A percentile compares a stretch with the other conserved stretches of the same genome.
These are phyloP conservation scores for Thecophora atra DNA, from an alignment of 2,888 invertebrate species.

Conservation along the genomic window DNA sequence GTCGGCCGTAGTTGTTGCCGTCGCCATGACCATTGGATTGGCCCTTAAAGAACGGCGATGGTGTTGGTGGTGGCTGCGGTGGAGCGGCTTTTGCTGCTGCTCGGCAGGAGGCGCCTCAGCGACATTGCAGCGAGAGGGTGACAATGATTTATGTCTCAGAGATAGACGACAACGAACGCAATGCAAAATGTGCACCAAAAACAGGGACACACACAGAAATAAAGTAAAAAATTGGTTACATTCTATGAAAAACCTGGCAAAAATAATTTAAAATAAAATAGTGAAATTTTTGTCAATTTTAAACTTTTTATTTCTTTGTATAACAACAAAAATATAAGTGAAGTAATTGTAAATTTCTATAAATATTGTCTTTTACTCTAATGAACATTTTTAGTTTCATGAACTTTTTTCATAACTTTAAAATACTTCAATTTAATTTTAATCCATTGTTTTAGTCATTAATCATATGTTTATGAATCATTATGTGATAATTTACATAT, in stretches of 20 bases:
- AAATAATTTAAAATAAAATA: not conserved
- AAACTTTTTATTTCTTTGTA: no score
- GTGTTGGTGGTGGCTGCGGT: constrained; percentile 34
- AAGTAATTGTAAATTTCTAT: no score
- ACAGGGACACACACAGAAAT: constrained; percentile 9
- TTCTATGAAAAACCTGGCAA: not conserved
- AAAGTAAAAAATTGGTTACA: not conserved
- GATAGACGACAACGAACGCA: constrained; percentile 60
- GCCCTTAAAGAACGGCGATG: constrained; percentile 26
- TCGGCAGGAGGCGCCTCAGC: constrained; percentile 59
- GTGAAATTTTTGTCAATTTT: not conserved
- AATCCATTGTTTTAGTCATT: no score
- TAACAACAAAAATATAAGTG: no score
- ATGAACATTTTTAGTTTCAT: no score
- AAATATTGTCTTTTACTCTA: no score
- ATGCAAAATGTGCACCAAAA: constrained; percentile 42
- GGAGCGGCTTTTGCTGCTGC: constrained; percentile 44
- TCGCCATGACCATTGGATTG: constrained; percentile 11
- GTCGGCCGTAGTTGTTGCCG: constrained; percentile 4
- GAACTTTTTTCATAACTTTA: no score
- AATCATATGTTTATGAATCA: no score
- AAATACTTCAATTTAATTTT: no score
- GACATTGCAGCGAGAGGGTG: constrained; percentile 62
- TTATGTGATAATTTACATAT: no score
- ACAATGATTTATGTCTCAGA: constrained; percentile 63